Evolutionary conservation across 2,797 vertebrate species (phyloP), one percentile per base, ranked within the genome.

Genomic region (Alca torda): DNA sequence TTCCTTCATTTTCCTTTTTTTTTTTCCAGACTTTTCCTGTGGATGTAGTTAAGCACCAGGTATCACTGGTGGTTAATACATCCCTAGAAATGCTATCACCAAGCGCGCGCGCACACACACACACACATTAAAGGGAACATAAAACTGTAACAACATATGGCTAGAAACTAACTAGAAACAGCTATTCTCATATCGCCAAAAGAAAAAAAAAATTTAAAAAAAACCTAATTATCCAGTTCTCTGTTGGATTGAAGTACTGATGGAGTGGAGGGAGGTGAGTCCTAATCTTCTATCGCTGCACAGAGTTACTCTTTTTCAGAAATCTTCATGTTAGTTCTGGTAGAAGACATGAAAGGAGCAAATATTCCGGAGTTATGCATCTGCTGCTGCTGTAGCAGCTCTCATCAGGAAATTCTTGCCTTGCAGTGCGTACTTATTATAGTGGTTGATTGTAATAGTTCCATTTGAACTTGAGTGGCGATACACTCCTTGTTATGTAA

Each of bases 401-500:
- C 69, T 91, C 4, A 0, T 82, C 80, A 89, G 77, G 88, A 91
- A 93, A 26, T 35, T 41, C 67, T 81, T 61, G 18, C 59, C 70
- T 88, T 63, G 67, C 28, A 5, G 28, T 31, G 28, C 7, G 0
- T 82, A 39, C 74, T 86, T 86, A 64, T 74, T 92, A 53, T 9
- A 56, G 33, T 56, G 31, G 46, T 73, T 90, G 82, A 75, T 60
- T 73, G 35, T 68, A 73, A 64, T 76, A 79, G 67, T 86, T 59
- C 68, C 56, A 26, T 84, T 92, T 94, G 59, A 94, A 82, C 80
- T 48, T 30, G 67, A 88, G 69, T 67, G 80, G 39, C 74, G 74
- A 45, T 79, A 39, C 59, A 87, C 50, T 68, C 53, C 67, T 53
- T 89, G 82, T 95, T 93, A 84, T 73, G 85, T 93, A 91, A 87